phyloP scores from a whole-genome alignment of 1,140 invertebrate species.

The Hycleus phaleratus region DNA sequence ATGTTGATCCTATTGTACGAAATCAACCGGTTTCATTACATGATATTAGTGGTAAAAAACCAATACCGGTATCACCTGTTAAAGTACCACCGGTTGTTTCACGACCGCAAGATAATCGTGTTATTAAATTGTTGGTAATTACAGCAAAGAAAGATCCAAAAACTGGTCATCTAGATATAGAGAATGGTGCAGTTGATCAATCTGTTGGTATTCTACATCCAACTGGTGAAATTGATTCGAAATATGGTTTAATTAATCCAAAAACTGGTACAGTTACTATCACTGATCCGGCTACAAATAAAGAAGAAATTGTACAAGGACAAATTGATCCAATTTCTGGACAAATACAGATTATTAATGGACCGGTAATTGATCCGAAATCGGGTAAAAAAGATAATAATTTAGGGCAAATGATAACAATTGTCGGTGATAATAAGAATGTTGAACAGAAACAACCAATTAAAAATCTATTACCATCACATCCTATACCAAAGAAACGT shows the following conservation, averaged over 20 bases:
- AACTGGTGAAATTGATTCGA: constrained; percentile 50
- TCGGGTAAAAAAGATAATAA: constrained; percentile 34
- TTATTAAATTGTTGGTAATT: constrained; percentile 49
- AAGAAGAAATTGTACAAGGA: constrained; percentile 46
- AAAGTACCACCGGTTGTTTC: constrained; percentile 41
- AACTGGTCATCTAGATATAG: constrained; percentile 47
- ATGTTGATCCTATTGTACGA: constrained; percentile 48
- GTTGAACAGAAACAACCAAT: constrained; percentile 49
- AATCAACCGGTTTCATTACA: constrained; percentile 44
- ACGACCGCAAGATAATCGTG: constrained; percentile 41
- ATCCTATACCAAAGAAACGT: constrained; percentile 40
- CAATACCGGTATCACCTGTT: constrained; percentile 42
- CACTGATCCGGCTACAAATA: constrained; percentile 46
- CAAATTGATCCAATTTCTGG: constrained; percentile 54
- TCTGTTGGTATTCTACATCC: constrained; percentile 46
- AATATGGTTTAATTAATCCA: constrained; percentile 50
- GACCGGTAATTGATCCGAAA: constrained; percentile 43
- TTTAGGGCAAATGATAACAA: constrained; percentile 33
- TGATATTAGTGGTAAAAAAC: constrained; percentile 26
- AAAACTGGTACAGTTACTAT: constrained; percentile 46
- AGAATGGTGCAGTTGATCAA: constrained; percentile 48
- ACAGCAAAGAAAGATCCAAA: constrained; percentile 51
- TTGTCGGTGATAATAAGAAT: constrained; percentile 39
- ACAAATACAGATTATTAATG: constrained; percentile 55
- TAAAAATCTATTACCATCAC: constrained; percentile 47